Percentiles rank a stretch among this genome's conserved stretches.
Conservation (phyloP, 2,888 invertebrate genomes). For the Apoda limacodes region DNA sequence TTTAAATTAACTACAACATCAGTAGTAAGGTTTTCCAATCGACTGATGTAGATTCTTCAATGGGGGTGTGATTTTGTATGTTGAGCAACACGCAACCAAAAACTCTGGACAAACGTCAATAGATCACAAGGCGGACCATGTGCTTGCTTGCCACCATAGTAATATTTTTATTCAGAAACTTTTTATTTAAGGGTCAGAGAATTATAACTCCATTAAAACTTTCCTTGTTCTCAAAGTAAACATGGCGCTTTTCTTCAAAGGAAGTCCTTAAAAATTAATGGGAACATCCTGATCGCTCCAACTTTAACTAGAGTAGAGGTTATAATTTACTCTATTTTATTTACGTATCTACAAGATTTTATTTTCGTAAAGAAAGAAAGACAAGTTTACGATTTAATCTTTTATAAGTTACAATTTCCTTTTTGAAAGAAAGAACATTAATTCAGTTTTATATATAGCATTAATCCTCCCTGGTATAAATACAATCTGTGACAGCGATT, state of each 20-base stretch:
- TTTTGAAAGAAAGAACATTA: conserved; percentile 23
- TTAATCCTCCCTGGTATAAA: conserved; percentile 38
- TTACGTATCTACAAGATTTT: conserved; percentile 35
- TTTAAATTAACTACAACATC: too few species aligned
- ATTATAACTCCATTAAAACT: conserved; percentile 65
- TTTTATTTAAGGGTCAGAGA: conserved; percentile 51
- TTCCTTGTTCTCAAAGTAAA: conserved; percentile 59
- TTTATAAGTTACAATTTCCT: conserved; percentile 8
- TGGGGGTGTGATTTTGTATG: too few species aligned
- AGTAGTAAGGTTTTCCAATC: too few species aligned
- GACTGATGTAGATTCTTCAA: too few species aligned
- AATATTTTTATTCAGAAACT: too few species aligned
- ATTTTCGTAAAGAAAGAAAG: conserved; percentile 8
- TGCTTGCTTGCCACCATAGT: too few species aligned
- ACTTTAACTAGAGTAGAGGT: conserved; percentile 33
- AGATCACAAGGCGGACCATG: too few species aligned
- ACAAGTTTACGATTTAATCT: conserved; percentile 37
- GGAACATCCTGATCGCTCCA: conserved; percentile 58
- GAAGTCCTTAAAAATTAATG: conserved; percentile 67
- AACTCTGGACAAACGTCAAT: too few species aligned
- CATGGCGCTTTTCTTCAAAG: conserved; percentile 49
- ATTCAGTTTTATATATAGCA: conserved; percentile 31
- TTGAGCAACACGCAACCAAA: too few species aligned
- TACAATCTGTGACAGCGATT: conserved; percentile 37
- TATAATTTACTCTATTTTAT: conserved; percentile 34